These are phyloP conservation scores for Antheraea assamensis DNA, from an alignment of 2,888 invertebrate species.

Conservation along the genomic window DNA sequence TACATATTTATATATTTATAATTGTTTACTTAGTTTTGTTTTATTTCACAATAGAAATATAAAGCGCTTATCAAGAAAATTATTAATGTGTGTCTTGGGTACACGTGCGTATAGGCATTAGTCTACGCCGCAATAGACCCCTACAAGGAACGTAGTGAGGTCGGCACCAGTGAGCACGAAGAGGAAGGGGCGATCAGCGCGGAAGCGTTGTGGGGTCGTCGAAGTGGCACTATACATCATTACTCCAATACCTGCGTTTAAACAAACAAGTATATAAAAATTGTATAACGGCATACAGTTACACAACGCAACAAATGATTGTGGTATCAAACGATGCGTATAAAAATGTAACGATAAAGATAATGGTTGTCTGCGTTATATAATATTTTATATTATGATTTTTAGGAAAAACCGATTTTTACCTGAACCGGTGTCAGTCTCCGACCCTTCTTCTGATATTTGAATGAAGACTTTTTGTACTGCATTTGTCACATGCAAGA, in stretches of 20 bases:
- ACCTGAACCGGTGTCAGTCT: slow-evolving; percentile 93
- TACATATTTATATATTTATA: too few species aligned
- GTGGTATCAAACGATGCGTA: neutral
- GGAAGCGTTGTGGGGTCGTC: slow-evolving; percentile 50
- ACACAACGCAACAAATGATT: neutral
- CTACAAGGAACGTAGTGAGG: slow-evolving; percentile 55
- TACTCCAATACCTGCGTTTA: slow-evolving; percentile 70
- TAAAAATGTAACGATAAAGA: neutral
- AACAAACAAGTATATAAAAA: slow-evolving; percentile 26
- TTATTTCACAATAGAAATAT: too few species aligned
- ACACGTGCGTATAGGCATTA: too few species aligned
- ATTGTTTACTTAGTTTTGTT: neutral
- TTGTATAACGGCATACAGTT: slow-evolving; percentile 15
- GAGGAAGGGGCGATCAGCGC: slow-evolving; percentile 35
- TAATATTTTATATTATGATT: neutral
- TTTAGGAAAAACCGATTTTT: slow-evolving; percentile 48
- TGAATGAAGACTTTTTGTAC: slow-evolving; percentile 70
- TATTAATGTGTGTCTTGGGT: too few species aligned
- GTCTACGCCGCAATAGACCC: slow-evolving; percentile 47
- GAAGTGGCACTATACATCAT: slow-evolving; percentile 62
- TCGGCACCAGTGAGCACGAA: slow-evolving; percentile 50
- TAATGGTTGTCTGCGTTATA: neutral
- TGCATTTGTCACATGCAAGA: slow-evolving; percentile 85
- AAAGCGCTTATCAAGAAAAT: too few species aligned
- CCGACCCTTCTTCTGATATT: slow-evolving; percentile 94